A percentile compares a stretch with the other conserved stretches of the same genome.
Conservation (phyloP, 2,113 vertebrate genomes). For the Propithecus coquereli region DNA sequence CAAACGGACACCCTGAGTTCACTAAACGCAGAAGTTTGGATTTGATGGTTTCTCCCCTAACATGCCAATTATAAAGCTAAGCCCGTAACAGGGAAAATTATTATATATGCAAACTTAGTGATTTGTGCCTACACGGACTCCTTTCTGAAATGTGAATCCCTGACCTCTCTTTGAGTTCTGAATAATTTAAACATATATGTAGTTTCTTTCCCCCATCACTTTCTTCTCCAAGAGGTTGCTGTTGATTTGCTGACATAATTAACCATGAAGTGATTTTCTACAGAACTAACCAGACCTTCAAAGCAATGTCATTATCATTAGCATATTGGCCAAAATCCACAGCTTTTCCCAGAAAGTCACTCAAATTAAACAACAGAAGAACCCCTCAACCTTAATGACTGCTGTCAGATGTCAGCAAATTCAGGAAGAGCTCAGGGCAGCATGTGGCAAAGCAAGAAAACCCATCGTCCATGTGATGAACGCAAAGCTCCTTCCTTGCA, state of each 20-base stretch:
- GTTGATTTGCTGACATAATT: conserved; percentile 61
- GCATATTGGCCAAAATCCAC: conserved; percentile 80
- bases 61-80: background rate
- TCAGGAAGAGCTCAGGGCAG: conserved; percentile 32
- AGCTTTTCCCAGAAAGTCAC: conserved; percentile 81
- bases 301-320: conserved; percentile 73
- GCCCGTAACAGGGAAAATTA: background rate
- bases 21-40: background rate
- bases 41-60: background rate
- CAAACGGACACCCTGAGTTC: background rate
- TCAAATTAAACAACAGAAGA: conserved; percentile 77
- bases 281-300: conserved; percentile 41
- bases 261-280: conserved; percentile 49
- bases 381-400: conserved; percentile 76
- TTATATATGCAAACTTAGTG: background rate
- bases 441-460: background rate
- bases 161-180: conserved; percentile 26
- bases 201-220: background rate
- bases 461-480: background rate
- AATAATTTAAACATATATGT: conserved; percentile 19
- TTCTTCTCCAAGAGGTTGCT: conserved; percentile 20
- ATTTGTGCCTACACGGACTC: background rate
- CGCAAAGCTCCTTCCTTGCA: background rate
- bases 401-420: conserved; percentile 74
- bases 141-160: background rate